These are phyloP conservation scores for Bucorvus abyssinicus DNA, from an alignment of 2,797 vertebrate genomes.

Conservation along the genomic window DNA sequence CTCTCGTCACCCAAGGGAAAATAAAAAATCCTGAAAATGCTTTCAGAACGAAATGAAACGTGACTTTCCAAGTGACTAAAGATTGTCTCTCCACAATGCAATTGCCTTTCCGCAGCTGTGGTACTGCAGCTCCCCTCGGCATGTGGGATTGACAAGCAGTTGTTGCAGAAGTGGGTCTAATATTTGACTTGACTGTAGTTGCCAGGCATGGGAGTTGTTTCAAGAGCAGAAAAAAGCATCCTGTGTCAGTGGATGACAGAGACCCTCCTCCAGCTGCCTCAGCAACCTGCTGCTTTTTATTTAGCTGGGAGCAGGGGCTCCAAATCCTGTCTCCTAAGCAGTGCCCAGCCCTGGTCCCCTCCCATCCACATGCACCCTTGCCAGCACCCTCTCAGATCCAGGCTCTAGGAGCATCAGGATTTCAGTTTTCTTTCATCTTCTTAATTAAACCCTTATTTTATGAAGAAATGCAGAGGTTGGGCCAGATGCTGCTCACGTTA, in stretches of 20 bases:
- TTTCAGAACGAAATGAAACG: background rate
- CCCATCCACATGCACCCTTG: background rate
- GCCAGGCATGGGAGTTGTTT: background rate
- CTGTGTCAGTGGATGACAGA: background rate
- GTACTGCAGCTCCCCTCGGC: background rate
- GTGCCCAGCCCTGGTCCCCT: background rate
- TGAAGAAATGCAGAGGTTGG: background rate
- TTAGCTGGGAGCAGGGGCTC: background rate
- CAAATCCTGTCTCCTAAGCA: background rate
- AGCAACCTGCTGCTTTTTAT: background rate
- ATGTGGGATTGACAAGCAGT: background rate
- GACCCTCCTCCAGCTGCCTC: background rate
- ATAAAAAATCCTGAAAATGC: background rate
- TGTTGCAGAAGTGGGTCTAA: background rate
- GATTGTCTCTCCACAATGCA: background rate
- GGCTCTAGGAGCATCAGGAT: too few species aligned
- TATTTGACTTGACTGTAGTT: background rate
- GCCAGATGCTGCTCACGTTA: background rate
- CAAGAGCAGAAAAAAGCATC: background rate
- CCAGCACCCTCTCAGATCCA: background rate
- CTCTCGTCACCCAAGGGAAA: background rate
- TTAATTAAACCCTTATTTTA: background rate
- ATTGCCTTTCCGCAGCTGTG: background rate
- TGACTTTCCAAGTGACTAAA: background rate
- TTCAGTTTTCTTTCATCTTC: background rate